A percentile compares a stretch with the other conserved stretches of the same genome.
phyloP scores from a whole-genome alignment of 2,888 invertebrate genomes.

The Oscheius sp. region DNA sequence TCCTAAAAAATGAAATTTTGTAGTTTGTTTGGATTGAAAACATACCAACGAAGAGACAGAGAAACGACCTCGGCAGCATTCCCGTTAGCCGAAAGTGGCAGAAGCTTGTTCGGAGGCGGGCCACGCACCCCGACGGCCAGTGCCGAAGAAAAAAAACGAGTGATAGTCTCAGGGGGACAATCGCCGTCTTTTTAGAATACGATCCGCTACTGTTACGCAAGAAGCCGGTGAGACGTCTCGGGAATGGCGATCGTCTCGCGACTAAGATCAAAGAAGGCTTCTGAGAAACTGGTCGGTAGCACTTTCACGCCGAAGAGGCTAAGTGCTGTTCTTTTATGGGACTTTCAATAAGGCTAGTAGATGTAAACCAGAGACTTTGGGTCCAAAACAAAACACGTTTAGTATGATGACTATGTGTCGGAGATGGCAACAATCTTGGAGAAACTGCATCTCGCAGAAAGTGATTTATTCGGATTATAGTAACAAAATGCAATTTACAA shows the following conservation, averaged over 20 bases:
- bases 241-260: neutral
- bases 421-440: neutral
- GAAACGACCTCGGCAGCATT: constrained; percentile 36
- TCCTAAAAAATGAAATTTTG: constrained; percentile 15
- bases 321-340: neutral
- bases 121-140: neutral
- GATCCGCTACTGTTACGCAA: constrained; percentile 23
- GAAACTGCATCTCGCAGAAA: neutral
- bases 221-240: neutral
- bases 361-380: too few species aligned
- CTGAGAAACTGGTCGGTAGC: neutral
- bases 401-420: neutral
- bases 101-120: constrained; percentile 31
- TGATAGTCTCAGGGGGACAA: constrained; percentile 28
- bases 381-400: too few species aligned
- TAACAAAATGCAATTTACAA: neutral
- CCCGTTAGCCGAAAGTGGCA: constrained; percentile 31
- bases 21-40: neutral
- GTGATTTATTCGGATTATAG: too few species aligned
- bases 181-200: constrained; percentile 10
- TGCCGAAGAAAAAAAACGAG: constrained; percentile 26
- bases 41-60: constrained; percentile 15
- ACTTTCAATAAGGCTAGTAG: too few species aligned
- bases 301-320: neutral
- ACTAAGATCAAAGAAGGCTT: neutral